These are phyloP conservation scores for Muscicapa striata DNA, from an alignment of 2,797 vertebrate genomes.

Conservation along the genomic window DNA sequence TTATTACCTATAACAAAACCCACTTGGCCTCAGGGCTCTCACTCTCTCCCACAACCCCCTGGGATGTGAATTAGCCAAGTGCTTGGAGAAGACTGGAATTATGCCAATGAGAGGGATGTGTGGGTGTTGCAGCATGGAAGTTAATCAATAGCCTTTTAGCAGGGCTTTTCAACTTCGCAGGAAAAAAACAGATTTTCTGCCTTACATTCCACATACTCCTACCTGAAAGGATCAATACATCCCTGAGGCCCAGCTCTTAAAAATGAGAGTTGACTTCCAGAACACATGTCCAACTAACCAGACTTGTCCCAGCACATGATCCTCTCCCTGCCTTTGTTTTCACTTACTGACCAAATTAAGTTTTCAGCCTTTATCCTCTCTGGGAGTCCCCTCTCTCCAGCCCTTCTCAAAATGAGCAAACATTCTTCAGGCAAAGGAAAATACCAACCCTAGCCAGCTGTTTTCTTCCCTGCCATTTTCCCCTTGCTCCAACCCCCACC, in stretches of 20 bases:
- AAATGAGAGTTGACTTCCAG: not conserved
- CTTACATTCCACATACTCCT: not conserved
- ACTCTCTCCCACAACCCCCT: not conserved
- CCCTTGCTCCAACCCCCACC: not conserved
- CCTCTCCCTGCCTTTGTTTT: not conserved
- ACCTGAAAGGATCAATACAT: not conserved
- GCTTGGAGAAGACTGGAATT: not conserved
- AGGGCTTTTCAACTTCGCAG: not conserved
- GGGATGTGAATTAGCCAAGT: not conserved
- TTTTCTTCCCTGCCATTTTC: not conserved
- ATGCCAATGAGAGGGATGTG: not conserved
- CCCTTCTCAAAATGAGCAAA: not conserved
- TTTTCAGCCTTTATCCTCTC: not conserved
- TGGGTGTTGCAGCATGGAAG: not conserved
- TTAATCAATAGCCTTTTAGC: not conserved
- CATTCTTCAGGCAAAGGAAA: not conserved
- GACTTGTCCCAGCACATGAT: not conserved
- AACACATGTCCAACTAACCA: fast-evolving
- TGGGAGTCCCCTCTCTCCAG: not conserved
- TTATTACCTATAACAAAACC: too few species aligned
- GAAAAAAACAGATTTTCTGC: not conserved
- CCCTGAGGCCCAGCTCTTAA: not conserved
- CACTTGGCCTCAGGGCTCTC: not conserved
- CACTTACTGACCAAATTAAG: not conserved
- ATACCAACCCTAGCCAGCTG: not conserved